Base-by-base conservation (phyloP, 2,113 vertebrate species). In the Petroica traversi region DNA sequence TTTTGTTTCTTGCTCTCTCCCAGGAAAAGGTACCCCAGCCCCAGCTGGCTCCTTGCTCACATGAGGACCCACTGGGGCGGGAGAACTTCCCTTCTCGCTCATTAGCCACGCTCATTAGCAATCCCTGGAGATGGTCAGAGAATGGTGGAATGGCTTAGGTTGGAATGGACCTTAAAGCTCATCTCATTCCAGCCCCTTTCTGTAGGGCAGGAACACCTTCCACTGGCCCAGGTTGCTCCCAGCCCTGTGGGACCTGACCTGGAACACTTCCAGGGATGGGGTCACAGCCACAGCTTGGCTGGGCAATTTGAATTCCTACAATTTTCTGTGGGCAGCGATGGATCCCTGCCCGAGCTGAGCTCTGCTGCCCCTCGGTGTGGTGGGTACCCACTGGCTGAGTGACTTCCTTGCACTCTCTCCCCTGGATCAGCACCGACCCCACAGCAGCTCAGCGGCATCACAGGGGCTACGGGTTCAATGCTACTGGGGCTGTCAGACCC, bases 381-480 rank as follows among this genome's bases (percentile, higher is more conserved):
- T 45, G 61, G 69, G 77, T 8, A 28, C 20, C 40, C 86, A 14
- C 0, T 7, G 46, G 29, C 51, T 69, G 26, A 5, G 43, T 17
- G 29, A 20, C 26, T 19, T 72, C 40, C 74, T 55, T 13, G 33
- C 19, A 3, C 54, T 49, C 20, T 49, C 11, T 14, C 61, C 55
- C 33, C 2, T 0, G 9, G 52, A 10, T 20, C 11, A 8, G 38
- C 83, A 6, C 19, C 2, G 67, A 63, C 51, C 51, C 61, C 12
- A n/a, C 74, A 17, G 36, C 8, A 3, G 40, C 58, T 83, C 73
- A 8, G 16, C 23, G 11, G 49, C 73, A 26, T 31, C 19, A 8
- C 81, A 38, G 4, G 0, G 29, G 18, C 62, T 63, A 62, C 0
- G 0, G 68, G 16, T 46, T 24, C 52, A 80, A 64, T 0, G 6